These are phyloP conservation scores for Stegodyphus mimosarum DNA, from an alignment of 1,140 invertebrate genomes.

Conservation along the genomic window DNA sequence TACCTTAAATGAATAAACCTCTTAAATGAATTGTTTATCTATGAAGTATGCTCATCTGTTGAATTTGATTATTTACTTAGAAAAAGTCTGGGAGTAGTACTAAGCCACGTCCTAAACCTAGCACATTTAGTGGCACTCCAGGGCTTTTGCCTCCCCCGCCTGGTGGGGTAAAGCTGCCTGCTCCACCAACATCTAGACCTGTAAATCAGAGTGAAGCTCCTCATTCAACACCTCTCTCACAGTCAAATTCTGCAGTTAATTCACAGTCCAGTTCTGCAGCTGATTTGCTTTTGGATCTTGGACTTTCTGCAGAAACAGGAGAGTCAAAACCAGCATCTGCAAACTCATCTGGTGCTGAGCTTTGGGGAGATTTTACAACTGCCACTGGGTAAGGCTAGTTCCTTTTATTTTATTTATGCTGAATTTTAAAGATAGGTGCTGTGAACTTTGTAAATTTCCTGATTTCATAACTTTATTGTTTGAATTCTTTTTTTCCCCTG, in stretches of 20 bases:
- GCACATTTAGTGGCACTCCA: slow-evolving; percentile 68
- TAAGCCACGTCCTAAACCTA: slow-evolving; percentile 74
- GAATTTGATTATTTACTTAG: slow-evolving; percentile 77
- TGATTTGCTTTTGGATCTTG: slow-evolving; percentile 52
- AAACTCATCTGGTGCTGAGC: slow-evolving; percentile 33
- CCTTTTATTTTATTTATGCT: too few relatives aligned
- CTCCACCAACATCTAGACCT: slow-evolving; percentile 72
- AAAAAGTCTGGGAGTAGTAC: slow-evolving; percentile 84
- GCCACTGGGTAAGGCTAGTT: slow-evolving; percentile 65
- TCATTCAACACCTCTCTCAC: slow-evolving; percentile 72
- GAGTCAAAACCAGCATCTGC: background rate
- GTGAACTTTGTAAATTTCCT: too few relatives aligned
- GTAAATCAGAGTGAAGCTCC: slow-evolving; percentile 73
- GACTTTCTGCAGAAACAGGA: background rate
- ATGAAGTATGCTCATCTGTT: too few relatives aligned
- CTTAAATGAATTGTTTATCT: too few relatives aligned
- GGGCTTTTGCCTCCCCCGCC: slow-evolving; percentile 87
- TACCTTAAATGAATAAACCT: too few relatives aligned
- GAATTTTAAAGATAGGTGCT: too few relatives aligned
- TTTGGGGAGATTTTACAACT: slow-evolving; percentile 84
- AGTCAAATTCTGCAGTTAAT: slow-evolving; percentile 23
- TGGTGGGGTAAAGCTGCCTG: slow-evolving; percentile 77
- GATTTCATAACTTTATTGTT: too few relatives aligned
- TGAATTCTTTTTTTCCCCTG: too few relatives aligned
- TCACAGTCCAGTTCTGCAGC: slow-evolving; percentile 16